Conservation (phyloP, 2,797 vertebrate species). For the Melanotaenia maccullochi region DNA sequence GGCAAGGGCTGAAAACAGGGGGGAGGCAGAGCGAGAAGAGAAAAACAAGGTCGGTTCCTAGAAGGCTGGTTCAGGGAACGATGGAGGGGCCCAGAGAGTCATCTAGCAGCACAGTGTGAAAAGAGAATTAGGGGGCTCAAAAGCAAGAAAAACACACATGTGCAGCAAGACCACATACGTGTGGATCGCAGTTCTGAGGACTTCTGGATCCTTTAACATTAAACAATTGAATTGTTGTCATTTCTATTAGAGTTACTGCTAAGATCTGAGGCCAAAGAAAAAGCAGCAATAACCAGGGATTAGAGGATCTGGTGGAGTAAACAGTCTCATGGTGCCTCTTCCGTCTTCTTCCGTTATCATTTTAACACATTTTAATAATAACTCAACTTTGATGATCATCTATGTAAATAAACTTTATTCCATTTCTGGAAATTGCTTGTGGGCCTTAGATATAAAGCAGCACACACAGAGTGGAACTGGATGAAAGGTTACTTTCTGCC, state of each 20-base stretch:
- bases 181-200: not conserved
- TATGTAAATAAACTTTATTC: not conserved
- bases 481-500: conserved; percentile 52
- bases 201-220: not conserved
- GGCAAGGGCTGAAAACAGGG: conserved; percentile 20
- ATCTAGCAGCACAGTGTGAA: conserved; percentile 65
- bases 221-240: not conserved
- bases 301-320: not conserved
- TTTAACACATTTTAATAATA: not conserved
- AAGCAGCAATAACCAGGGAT: not conserved
- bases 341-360: not conserved
- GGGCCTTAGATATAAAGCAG: conserved; percentile 5
- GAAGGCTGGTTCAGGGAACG: conserved; percentile 61
- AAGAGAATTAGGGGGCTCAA: conserved; percentile 4
- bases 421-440: not conserved
- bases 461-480: conserved; percentile 14
- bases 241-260: not conserved
- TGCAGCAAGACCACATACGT: conserved; percentile 21
- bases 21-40: conserved; percentile 13
- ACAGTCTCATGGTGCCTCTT: not conserved
- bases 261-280: not conserved
- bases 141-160: conserved; percentile 37
- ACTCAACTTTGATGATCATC: not conserved
- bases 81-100: conserved; percentile 35
- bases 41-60: conserved; percentile 58